Evolutionary conservation across 2,888 invertebrate species (phyloP).

Genomic region (Meganola albula): DNA sequence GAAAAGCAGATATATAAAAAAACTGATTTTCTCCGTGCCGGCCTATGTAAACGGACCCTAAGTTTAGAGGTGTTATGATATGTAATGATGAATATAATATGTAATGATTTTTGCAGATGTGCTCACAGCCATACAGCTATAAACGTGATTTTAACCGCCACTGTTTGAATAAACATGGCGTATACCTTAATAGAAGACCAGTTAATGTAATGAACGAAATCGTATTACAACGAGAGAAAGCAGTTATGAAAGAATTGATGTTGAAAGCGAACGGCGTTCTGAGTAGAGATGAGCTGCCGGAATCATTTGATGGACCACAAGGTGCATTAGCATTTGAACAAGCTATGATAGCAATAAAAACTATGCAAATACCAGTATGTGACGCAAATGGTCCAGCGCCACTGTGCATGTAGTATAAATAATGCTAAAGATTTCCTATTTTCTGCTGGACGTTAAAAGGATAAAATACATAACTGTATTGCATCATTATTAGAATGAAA

Average conservation of each 20-base stretch:
- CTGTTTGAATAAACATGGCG: slow-evolving; percentile 60
- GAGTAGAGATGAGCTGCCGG: slow-evolving; percentile 36
- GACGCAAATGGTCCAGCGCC: no score
- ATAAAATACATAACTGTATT: no score
- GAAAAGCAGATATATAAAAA: not conserved
- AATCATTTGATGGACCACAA: slow-evolving; percentile 47
- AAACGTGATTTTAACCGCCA: slow-evolving; percentile 60
- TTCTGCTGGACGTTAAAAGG: no score
- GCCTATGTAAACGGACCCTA: not conserved
- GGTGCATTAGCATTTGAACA: slow-evolving; percentile 42
- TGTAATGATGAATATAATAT: not conserved
- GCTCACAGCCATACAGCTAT: slow-evolving; percentile 62
- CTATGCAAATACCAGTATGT: slow-evolving; percentile 33
- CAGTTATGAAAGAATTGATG: slow-evolving; percentile 44
- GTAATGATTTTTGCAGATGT: slow-evolving; percentile 43
- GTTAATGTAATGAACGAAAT: slow-evolving; percentile 55
- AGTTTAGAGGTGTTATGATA: not conserved
- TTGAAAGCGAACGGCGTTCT: slow-evolving; percentile 35
- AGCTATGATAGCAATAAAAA: slow-evolving; percentile 40
- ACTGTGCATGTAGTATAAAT: no score
- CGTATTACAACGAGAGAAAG: slow-evolving; percentile 43
- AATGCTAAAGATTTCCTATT: no score
- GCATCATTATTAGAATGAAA: no score
- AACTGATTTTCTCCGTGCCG: not conserved
- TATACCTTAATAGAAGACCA: slow-evolving; percentile 47